Percentiles rank a stretch among this genome's conserved stretches.
Evolutionary conservation across 2,797 vertebrate species (phyloP).

Genomic region (Nyctibius grandis): DNA sequence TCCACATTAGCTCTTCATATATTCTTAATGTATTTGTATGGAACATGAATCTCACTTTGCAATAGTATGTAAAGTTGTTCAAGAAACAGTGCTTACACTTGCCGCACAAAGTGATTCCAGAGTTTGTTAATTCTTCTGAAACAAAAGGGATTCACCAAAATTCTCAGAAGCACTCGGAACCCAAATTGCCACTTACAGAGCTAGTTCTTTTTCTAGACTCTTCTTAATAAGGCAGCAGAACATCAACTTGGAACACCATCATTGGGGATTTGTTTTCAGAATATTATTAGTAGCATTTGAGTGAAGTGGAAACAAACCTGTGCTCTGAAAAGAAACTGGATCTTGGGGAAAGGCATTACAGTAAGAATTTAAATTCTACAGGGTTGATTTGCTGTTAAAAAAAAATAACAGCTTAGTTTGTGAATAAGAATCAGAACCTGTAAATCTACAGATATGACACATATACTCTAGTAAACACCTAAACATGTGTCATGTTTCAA

Average conservation of each 20-base stretch:
- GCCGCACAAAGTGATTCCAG: background rate
- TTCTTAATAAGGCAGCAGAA: slow-evolving; percentile 55
- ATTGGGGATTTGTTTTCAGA: slow-evolving; percentile 65
- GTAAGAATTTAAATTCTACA: background rate
- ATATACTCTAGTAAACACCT: background rate
- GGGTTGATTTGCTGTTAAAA: background rate
- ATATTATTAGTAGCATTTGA: slow-evolving; percentile 62
- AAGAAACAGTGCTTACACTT: background rate
- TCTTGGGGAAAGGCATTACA: background rate
- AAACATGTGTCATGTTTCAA: background rate
- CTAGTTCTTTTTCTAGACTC: slow-evolving; percentile 14
- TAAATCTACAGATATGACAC: background rate
- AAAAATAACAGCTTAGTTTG: background rate
- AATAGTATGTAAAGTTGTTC: background rate
- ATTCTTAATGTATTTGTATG: background rate
- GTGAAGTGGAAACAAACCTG: slow-evolving; percentile 57
- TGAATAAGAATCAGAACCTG: background rate
- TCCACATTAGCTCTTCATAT: background rate
- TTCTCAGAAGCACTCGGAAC: background rate
- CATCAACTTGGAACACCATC: slow-evolving; percentile 47
- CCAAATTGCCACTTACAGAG: background rate
- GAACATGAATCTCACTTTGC: slow-evolving; percentile 1
- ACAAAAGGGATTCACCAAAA: background rate
- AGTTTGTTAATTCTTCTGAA: background rate
- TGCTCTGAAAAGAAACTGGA: slow-evolving; percentile 32